Conservation (phyloP, 2,113 vertebrate genomes). For the Chloropsis hardwickii region DNA sequence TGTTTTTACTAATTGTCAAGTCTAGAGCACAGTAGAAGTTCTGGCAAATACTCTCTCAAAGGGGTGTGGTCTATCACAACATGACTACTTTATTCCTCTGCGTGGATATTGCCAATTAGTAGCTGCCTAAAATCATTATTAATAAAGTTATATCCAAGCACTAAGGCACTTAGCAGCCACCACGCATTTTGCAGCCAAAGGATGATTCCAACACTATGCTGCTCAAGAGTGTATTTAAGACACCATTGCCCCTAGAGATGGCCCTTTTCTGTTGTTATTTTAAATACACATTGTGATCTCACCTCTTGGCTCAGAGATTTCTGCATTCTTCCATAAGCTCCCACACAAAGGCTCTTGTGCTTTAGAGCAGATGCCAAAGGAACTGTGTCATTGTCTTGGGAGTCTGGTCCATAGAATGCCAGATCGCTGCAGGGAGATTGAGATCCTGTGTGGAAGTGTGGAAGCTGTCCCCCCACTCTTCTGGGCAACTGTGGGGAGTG, state of each 20-base stretch:
- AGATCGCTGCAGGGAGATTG: neutral
- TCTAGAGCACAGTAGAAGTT: neutral
- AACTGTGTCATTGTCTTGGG: neutral
- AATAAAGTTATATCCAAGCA: neutral
- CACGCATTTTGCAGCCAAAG: neutral
- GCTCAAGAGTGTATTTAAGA: neutral
- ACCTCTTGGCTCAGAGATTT: conserved; percentile 1
- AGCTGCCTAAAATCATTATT: neutral
- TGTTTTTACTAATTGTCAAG: neutral
- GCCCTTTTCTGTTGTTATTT: neutral
- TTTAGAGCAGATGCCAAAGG: neutral
- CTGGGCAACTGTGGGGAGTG: neutral
- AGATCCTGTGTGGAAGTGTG: neutral
- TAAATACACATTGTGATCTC: neutral
- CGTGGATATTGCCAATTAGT: neutral
- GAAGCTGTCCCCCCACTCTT: neutral
- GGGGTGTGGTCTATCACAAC: neutral
- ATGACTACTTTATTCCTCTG: neutral
- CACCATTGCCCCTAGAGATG: neutral
- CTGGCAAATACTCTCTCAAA: neutral
- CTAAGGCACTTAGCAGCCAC: neutral
- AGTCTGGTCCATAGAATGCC: neutral
- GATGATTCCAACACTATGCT: neutral
- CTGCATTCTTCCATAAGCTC: neutral
- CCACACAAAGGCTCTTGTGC: neutral